A percentile compares a stretch with the other conserved stretches of the same genome.
phyloP scores from a whole-genome alignment of 2,113 vertebrate genomes.

The Psilopsiagon aurifrons region DNA sequence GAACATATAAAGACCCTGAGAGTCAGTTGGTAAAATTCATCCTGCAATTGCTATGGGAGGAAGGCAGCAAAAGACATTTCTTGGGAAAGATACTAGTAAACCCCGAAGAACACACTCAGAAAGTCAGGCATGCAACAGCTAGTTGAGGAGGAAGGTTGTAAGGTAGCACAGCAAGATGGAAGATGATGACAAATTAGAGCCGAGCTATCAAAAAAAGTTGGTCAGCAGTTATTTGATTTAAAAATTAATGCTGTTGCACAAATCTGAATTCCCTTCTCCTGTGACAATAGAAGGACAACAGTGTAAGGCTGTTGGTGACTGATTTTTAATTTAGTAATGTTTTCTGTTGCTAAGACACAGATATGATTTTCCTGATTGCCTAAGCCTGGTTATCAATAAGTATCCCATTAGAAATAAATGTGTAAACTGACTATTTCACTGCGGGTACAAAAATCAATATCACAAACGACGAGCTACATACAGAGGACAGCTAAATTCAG shows the following conservation, averaged over 20 bases:
- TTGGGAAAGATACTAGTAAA: neutral
- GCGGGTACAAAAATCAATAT: neutral
- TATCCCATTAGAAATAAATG: slow-evolving; percentile 33
- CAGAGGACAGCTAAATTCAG: neutral
- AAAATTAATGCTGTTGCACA: neutral
- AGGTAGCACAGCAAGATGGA: neutral
- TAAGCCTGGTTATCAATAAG: slow-evolving; percentile 25
- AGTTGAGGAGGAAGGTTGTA: neutral
- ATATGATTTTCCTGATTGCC: slow-evolving; percentile 1
- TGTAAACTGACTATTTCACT: neutral
- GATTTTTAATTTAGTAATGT: slow-evolving; percentile 22
- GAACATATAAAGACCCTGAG: neutral
- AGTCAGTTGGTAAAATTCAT: neutral
- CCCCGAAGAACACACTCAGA: neutral
- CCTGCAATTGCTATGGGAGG: neutral
- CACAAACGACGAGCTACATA: neutral
- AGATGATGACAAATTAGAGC: neutral
- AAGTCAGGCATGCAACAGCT: neutral
- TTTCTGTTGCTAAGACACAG: slow-evolving; percentile 67
- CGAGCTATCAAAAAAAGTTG: neutral
- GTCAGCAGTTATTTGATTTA: neutral
- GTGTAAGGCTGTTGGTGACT: neutral
- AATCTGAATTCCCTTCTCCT: neutral
- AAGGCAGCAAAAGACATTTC: neutral
- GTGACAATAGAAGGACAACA: neutral